A percentile compares a stretch with the other conserved stretches of the same genome.
Evolutionary conservation across 2,113 vertebrate genomes (phyloP).

Genomic region (Genyomyrus donnyi): DNA sequence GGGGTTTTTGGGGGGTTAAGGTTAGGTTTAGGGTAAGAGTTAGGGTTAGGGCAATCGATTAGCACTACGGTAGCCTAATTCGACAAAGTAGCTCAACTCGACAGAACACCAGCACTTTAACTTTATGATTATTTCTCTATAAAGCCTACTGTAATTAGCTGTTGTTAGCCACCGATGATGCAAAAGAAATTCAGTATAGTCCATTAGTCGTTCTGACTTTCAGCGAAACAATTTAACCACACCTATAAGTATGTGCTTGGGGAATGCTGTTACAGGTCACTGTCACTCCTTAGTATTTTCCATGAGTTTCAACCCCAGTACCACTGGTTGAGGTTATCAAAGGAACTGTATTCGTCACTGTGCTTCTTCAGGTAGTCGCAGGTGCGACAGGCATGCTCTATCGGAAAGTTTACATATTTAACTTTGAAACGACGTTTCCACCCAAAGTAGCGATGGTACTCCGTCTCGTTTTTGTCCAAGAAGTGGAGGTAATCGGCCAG

Average conservation of each 20-base stretch:
- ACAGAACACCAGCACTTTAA: too few species aligned
- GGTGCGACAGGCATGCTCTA: slow-evolving; percentile 65
- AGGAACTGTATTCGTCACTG: slow-evolving; percentile 64
- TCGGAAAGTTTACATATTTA: slow-evolving; percentile 63
- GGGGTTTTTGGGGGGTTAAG: too few species aligned
- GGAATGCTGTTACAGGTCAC: background rate
- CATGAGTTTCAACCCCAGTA: slow-evolving; percentile 63
- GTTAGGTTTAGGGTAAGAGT: too few species aligned
- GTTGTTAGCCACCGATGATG: background rate
- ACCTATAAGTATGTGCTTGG: too few species aligned
- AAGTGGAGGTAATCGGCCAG: too few species aligned
- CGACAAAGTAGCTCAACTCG: too few species aligned
- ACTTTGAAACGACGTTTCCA: slow-evolving; percentile 71
- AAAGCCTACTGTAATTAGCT: background rate
- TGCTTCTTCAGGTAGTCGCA: slow-evolving; percentile 69
- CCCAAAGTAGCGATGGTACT: slow-evolving; percentile 62
- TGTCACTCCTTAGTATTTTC: background rate
- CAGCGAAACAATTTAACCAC: background rate
- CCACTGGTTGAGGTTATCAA: slow-evolving; percentile 71
- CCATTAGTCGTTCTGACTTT: background rate
- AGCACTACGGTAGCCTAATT: too few species aligned
- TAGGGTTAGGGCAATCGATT: too few species aligned
- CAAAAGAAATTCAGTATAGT: background rate
- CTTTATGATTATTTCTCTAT: background rate
- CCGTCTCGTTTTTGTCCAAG: too few species aligned